Evolutionary conservation across 1,140 invertebrate genomes (phyloP), one percentile per base, ranked within the genome.

Genomic region (Nomia melanderi): DNA sequence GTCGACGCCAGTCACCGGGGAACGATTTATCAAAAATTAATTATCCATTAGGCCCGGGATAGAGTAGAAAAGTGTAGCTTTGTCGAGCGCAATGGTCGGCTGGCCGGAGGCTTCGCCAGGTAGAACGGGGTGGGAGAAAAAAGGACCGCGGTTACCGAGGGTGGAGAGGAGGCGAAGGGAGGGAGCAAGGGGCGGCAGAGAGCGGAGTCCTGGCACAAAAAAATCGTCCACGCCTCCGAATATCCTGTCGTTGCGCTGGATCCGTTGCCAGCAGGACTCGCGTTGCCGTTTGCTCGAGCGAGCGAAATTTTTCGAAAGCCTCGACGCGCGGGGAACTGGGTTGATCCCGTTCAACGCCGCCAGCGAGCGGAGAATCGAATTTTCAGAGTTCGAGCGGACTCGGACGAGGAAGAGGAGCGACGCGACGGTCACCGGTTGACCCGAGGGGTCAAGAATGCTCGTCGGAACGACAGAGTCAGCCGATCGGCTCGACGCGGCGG

Each of bases 11-110:
- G 88, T 90, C 89, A 90, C 79, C 86, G 74, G 75, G 79, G 76
- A 67, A 86, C 87, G 84, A 90, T 91, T 91, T 90, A 91, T 91
- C 89, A 90, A 91, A 90, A 90, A 91, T 91, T 91, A 91, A 91
- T 91, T 91, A 91, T 91, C 89, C 88, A 90, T 91, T 91, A 90
- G 87, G 82, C 74, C 75, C 63, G 75, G 85, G 85, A 89, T 88
- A 81, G 82, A 83, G 85, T 88, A 90, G 89, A 90, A 91, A 91
- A 91, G 84, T 87, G 86, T 89, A 87, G 89, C 88, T 91, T 90
- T 90, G 89, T 89, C 86, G 85, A 67, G 85, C 70, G 79, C 86
- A 91, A 90, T 90, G 82, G 81, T 74, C 83, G 76, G 62, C 64
- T 77, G 81, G 69, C 75, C 63, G n/a, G 77, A 76, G 62, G 78